phyloP scores from a whole-genome alignment of 2,888 invertebrate genomes.

The Zhengitettix transpicula region DNA sequence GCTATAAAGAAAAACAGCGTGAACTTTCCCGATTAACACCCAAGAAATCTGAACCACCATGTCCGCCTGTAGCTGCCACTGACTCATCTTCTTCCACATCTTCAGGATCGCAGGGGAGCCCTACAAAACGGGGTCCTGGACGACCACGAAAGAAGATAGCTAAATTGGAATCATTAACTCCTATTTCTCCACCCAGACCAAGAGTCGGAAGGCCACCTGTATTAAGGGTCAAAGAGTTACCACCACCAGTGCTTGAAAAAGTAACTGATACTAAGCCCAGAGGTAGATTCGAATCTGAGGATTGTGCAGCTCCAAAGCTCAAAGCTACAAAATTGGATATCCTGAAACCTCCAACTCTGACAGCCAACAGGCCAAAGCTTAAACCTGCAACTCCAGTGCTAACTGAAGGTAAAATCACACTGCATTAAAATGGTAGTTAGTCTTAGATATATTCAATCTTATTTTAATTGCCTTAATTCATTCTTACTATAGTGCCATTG shows the following conservation, averaged over 20 bases:
- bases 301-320: slow-evolving; percentile 10
- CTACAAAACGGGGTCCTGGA: slow-evolving; percentile 27
- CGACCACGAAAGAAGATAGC: slow-evolving; percentile 29
- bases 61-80: neutral
- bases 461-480: neutral
- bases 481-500: no score
- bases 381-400: neutral
- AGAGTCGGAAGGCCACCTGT: slow-evolving; percentile 3
- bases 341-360: slow-evolving; percentile 26
- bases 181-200: slow-evolving; percentile 4
- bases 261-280: slow-evolving; percentile 3
- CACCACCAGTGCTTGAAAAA: slow-evolving; percentile 24
- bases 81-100: neutral
- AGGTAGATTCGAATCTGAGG: slow-evolving; percentile 6
- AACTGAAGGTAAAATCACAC: no score
- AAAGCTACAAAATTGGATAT: slow-evolving; percentile 18
- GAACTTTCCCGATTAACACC: slow-evolving; percentile 58
- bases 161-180: slow-evolving; percentile 6
- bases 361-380: slow-evolving; percentile 15
- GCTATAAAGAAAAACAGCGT: slow-evolving; percentile 67
- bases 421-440: no score
- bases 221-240: slow-evolving; percentile 6
- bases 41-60: slow-evolving; percentile 23
- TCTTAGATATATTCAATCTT: no score
- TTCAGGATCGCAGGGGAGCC: neutral